Evolutionary conservation across 2,888 invertebrate species (phyloP), one percentile per base, ranked within the genome.

Genomic region (Chrysotoxum bicinctum): DNA sequence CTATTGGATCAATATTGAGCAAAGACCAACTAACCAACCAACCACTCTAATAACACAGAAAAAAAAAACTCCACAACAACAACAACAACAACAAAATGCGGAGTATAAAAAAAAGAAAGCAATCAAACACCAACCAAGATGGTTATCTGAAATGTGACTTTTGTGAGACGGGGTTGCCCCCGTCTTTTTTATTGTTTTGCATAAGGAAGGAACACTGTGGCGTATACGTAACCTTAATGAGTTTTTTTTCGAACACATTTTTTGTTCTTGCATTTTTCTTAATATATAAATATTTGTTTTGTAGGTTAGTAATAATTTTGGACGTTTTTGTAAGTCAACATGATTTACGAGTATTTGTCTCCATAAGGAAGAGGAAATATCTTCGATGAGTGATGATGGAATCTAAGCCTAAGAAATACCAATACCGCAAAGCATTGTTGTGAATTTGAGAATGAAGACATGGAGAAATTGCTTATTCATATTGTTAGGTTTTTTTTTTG

Each of bases 161-260:
- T 50, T 70, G 72, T 60, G 60, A 66, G 62, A 21, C 3, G 7
- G 23, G 0, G 48, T 12, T 19, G 4, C 8, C 0, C 23, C n/a
- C 26, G 14, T 50, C 23, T 14, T 35, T 37, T 35, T 60, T 37
- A n/a, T 37, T 60, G 58, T 40, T 50, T 35, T 37, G 16, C 12
- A 40, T 43, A 64, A 43, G 43, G 6, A 66, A 30, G 70, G 45
- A 70, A 45, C 75, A 80, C 84, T 32, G 40, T 81, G 81, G 81
- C 85, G 85, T 85, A 85, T 85, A 81, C 85, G 81, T 85, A 85
- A 81, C 76, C 73, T 81, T 68, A 85, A 81, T 81, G 80, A 72
- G 75, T 75, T 69, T 58, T 78, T 70, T 32, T 32, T 73, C 37
- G 43, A 69, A 60, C 68, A 74, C 23, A 50, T 64, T 66, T n/a